Evolutionary conservation across 2,888 invertebrate species (phyloP), one percentile per base, ranked within the genome.

Genomic region (Leucozona laternaria): DNA sequence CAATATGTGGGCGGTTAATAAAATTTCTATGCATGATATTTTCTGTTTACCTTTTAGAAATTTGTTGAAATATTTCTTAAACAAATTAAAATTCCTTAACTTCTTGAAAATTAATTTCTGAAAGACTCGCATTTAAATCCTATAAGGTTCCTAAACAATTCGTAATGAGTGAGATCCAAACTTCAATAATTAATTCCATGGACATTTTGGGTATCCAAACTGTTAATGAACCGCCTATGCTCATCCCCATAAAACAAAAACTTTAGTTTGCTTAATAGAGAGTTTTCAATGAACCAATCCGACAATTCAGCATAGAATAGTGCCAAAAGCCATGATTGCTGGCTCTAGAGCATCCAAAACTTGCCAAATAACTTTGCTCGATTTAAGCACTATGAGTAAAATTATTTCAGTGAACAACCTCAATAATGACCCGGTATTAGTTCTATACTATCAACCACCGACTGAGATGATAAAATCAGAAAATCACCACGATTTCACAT

Each of bases 351-450:
- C 20, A 34, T 22, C 3, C 11, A 13, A 34, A 25, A 40, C 15
- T 40, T 55, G 17, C 13, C n/a, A 60, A 62, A 71, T 62, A 43
- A n/a, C 20, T 57, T 22, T 22, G 20, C 22, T 5, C 64, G 13
- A 64, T 53, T 45, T 20, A 76, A 50, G 57, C 31, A 28, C 73
- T 43, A 22, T 22, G 37, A 37, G 34, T 68, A 45, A 73, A 48
- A 37, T 48, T 28, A 60, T 83, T 73, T 48, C 71, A 62, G 20
- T 70, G 68, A 70, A 75, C 17, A 79, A 40, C 40, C 64, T 40
- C 50, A 70, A 64, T 71, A 55, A 28, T 48, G 48, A 48, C 20
- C 15, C 20, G 66, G 66, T 48, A 20, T 66, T 48, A 66, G 66
- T 66, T 45, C 8, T 64, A 8, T 64, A 6, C 43, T 45, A 43